Evolutionary conservation across 2,113 vertebrate genomes (phyloP), one percentile per base, ranked within the genome.

Genomic region (Steatornis caripensis): DNA sequence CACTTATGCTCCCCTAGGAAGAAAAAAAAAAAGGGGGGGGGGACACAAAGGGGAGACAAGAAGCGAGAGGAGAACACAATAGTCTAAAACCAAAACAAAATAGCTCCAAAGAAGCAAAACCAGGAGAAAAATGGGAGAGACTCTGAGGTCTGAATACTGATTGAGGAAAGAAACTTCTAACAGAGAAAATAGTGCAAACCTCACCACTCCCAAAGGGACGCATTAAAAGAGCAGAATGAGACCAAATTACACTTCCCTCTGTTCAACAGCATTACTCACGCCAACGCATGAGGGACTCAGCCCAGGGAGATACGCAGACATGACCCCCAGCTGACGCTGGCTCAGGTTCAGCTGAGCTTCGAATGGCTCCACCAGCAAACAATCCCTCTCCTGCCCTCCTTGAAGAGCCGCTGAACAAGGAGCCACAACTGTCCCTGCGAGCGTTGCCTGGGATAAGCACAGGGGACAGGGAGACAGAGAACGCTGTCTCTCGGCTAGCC

Each of bases 1-100:
- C 14, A 34, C 11, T 36, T 62, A 4, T 3, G 11, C 22, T 76
- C n/a, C 14, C 22, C 22, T 39, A 15, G 15, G 4, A 30, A 86
- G 11, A 1, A 24, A 41, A n/a, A 76, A 46, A n/a, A 55, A 34
- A 18, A 10, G 5, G 2, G 1, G 24, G 5, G 7, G 15, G 2
- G 0, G 2, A 2, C n/a, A n/a, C n/a, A 6, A 64, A 19, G 10
- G 4, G 13, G 27, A 62, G 51, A 58, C 19, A 23, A 87, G 76
- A 75, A 75, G 23, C 1, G 2, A 85, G 78, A 87, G n/a, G 27
- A 79, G 55, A 88, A 89, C 49, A 54, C 46, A 49, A 34, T 1
- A 77, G 27, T 26, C 36, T 90, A 71, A 90, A 62, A 39, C 11
- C 27, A 54, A 76, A 66, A 4, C 34, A 26, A 85, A 84, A 29